A percentile compares a stretch with the other conserved stretches of the same genome.
Evolutionary conservation across 2,797 vertebrate species (phyloP).

Genomic region (Tangara arthus): DNA sequence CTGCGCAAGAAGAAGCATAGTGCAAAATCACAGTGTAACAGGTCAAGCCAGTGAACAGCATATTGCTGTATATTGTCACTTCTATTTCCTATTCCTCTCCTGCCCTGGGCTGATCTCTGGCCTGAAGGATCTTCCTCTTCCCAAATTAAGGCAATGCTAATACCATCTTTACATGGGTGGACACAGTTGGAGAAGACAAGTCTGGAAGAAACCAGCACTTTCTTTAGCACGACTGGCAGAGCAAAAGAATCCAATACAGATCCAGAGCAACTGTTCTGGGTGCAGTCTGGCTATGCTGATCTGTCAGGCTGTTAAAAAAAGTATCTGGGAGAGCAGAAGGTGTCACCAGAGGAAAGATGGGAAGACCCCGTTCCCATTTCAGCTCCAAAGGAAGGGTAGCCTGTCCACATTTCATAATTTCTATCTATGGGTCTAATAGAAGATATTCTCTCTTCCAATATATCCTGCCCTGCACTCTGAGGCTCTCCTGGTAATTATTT

Average conservation of each 20-base stretch:
- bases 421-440: background rate
- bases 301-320: background rate
- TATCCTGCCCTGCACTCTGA: background rate
- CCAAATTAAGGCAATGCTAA: background rate
- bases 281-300: background rate
- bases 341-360: background rate
- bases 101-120: background rate
- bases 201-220: background rate
- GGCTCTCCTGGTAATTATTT: background rate
- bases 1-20: background rate
- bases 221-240: background rate
- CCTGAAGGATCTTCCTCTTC: background rate
- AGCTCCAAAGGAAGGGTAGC: background rate
- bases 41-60: background rate
- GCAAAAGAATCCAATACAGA: background rate
- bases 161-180: background rate
- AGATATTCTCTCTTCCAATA: background rate
- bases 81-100: background rate
- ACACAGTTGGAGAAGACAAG: background rate
- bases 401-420: background rate
- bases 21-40: background rate
- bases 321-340: background rate
- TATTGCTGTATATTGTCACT: background rate
- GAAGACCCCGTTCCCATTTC: background rate
- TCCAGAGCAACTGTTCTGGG: background rate